A percentile compares a stretch with the other conserved stretches of the same genome.
Evolutionary conservation across 2,888 invertebrate genomes (phyloP).

Genomic region (Athrips mouffetella): DNA sequence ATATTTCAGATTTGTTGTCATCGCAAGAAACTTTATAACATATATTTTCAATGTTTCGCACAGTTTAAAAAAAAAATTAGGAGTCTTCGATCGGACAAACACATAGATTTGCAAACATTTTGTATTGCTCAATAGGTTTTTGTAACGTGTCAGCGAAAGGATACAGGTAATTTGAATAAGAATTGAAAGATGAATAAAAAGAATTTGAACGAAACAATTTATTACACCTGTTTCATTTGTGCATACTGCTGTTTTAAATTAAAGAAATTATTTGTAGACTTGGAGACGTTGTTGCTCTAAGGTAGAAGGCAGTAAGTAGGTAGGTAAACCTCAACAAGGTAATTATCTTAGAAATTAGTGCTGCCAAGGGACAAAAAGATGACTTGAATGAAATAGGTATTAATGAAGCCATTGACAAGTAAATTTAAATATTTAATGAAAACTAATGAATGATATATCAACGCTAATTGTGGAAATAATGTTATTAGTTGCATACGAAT

Average conservation of each 20-base stretch:
- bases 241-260: too few relatives aligned
- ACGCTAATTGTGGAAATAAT: constrained; percentile 52
- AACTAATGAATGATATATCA: constrained; percentile 68
- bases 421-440: constrained; percentile 72
- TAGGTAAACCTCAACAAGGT: neutral
- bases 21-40: constrained; percentile 7
- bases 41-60: constrained; percentile 15
- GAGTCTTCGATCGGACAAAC: neutral
- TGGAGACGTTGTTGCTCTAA: too few relatives aligned
- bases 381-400: constrained; percentile 16
- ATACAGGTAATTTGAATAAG: too few relatives aligned
- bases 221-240: too few relatives aligned
- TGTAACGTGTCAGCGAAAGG: too few relatives aligned
- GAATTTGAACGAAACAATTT: too few relatives aligned
- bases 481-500: constrained; percentile 68
- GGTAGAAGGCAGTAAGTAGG: too few relatives aligned
- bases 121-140: neutral
- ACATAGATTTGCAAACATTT: neutral
- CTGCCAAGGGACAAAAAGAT: neutral
- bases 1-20: constrained; percentile 11
- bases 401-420: constrained; percentile 48
- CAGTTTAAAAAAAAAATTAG: neutral
- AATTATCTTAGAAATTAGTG: constrained; percentile 8
- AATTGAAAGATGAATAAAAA: too few relatives aligned
- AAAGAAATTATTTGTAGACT: too few relatives aligned